Percentiles rank a stretch among this genome's conserved stretches.
Conservation (phyloP, 1,140 invertebrate genomes). For the Drosophila pectinifera region DNA sequence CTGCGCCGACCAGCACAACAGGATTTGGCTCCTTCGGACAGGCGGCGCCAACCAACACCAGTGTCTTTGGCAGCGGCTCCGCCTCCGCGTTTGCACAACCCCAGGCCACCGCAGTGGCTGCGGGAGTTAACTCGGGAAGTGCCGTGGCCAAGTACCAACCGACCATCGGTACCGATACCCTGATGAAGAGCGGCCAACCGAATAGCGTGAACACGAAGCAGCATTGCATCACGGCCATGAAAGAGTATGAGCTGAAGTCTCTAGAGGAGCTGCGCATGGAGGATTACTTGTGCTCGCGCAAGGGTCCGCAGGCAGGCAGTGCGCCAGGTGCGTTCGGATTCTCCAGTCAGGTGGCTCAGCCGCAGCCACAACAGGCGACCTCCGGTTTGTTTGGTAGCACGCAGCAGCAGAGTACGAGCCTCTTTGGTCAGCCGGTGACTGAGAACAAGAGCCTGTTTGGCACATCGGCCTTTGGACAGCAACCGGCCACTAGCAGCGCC, state of each 20-base stretch:
- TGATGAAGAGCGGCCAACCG: constrained; percentile 93
- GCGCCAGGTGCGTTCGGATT: constrained; percentile 86
- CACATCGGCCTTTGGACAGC: constrained; percentile 82
- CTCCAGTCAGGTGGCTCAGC: constrained; percentile 70
- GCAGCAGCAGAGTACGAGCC: constrained; percentile 67
- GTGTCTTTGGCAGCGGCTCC: constrained; percentile 87
- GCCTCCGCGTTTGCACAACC: constrained; percentile 78
- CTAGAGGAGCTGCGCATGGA: constrained; percentile 97
- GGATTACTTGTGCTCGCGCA: constrained; percentile 96
- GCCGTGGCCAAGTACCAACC: constrained; percentile 94
- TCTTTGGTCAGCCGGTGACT: constrained; percentile 84
- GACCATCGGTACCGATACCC: constrained; percentile 94
- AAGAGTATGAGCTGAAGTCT: constrained; percentile 98
- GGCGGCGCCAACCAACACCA: constrained; percentile 85
- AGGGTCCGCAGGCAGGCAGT: constrained; percentile 87
- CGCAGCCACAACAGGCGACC: constrained; percentile 64
- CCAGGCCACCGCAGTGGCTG: constrained; percentile 75
- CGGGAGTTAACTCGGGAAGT: constrained; percentile 88
- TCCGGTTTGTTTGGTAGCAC: constrained; percentile 84
- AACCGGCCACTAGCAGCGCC: constrained; percentile 67
- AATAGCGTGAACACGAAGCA: constrained; percentile 95
- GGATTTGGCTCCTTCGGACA: constrained; percentile 88
- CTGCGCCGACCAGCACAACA: constrained; percentile 85
- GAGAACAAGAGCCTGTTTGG: constrained; percentile 79
- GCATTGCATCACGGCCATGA: constrained; percentile 98